Evolutionary conservation across 2,797 vertebrate genomes (phyloP), one percentile per base, ranked within the genome.

Genomic region (Bradypus variegatus): DNA sequence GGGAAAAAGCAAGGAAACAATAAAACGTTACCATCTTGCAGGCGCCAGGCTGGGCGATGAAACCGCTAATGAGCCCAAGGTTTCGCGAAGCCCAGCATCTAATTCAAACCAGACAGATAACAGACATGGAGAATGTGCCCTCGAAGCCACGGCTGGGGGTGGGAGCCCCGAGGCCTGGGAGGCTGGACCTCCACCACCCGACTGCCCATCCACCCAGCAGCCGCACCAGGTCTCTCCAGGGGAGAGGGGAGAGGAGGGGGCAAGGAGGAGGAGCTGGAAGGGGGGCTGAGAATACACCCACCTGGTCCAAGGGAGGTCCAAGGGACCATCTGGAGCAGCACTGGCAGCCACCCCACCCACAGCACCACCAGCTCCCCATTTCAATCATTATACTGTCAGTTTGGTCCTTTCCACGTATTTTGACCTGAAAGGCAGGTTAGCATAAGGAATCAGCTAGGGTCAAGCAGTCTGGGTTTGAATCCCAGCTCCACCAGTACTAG

Each of bases 11-110:
- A 92, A 81, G 81, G 88, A 94, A 95, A 95, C 89, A 95, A 95
- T 95, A 93, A 96, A 96, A 93, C 81, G 77, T 88, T 91, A 96
- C 91, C 93, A 95, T 96, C 93, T 91, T 69, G n/a, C 89, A 95
- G 95, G 95, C 92, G 21, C 96, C 62, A 41, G 93, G 79, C 95
- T 83, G 88, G 93, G 94, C n/a, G 86, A 65, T 38, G 94, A 94
- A 96, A 94, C 75, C 27, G 45, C 95, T 96, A 95, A 95, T 86
- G 94, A 95, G 95, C 89, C 73, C 27, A 67, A 94, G 70, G 19
- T 50, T 96, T 77, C 86, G 38, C 84, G 84, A 85, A 91, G 82
- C 85, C 86, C 91, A 62, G 89, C 58, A 2, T 45, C 93, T 95
- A 94, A 96, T 93, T 88, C 94, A 93, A 95, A 92, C 79, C 95